Evolutionary conservation across 2,113 vertebrate genomes (phyloP).

Genomic region (Engystomops pustulosus): DNA sequence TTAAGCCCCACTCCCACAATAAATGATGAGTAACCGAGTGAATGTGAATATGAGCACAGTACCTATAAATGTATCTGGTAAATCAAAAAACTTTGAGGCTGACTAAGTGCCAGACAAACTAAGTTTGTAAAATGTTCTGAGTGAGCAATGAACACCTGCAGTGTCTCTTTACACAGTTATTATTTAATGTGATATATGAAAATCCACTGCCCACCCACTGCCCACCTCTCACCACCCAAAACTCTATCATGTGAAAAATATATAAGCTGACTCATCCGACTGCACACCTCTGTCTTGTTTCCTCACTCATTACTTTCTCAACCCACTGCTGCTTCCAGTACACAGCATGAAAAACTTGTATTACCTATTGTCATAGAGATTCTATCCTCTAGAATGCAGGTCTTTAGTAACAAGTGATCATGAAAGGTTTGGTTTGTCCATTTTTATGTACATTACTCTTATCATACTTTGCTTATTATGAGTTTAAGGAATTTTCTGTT

Average conservation of each 20-base stretch:
- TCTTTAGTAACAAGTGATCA: not conserved
- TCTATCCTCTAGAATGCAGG: not conserved
- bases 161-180: not conserved
- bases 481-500: too few species aligned
- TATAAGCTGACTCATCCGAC: not conserved
- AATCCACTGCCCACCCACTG: not conserved
- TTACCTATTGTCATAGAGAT: not conserved
- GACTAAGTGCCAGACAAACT: not conserved
- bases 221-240: not conserved
- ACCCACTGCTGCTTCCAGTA: not conserved
- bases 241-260: not conserved
- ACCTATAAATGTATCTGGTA: not conserved
- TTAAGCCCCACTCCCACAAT: not conserved
- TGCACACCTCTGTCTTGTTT: constrained; percentile 14
- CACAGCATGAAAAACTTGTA: not conserved
- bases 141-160: not conserved
- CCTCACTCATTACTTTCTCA: not conserved
- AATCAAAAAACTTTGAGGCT: not conserved
- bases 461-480: too few species aligned
- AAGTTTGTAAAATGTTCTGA: not conserved
- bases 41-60: not conserved
- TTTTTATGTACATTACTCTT: too few species aligned
- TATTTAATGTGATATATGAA: not conserved
- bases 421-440: too few species aligned
- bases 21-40: constrained; percentile 8